Percentiles rank a stretch among this genome's conserved stretches.
phyloP scores from a whole-genome alignment of 2,113 vertebrate genomes.

The Melanostigma gelatinosum region DNA sequence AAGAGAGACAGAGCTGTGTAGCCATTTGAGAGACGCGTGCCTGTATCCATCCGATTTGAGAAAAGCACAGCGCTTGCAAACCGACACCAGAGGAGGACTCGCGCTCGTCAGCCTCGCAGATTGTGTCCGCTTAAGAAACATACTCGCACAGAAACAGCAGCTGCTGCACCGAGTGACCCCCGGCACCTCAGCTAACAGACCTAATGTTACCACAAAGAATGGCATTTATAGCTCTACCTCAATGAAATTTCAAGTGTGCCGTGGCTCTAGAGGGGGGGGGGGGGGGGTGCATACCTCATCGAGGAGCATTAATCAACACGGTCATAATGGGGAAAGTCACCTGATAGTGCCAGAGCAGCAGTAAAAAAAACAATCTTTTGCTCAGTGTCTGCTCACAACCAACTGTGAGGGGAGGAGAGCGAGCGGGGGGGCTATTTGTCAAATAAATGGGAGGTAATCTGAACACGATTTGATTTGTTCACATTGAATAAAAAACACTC shows the following conservation, averaged over 20 bases:
- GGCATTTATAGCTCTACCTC: slow-evolving; percentile 76
- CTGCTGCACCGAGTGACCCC: slow-evolving; percentile 53
- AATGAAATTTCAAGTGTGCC: slow-evolving; percentile 76
- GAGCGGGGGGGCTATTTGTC: slow-evolving; percentile 45
- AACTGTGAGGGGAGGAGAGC: slow-evolving; percentile 24
- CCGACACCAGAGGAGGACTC: slow-evolving; percentile 35
- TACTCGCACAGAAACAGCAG: slow-evolving; percentile 61
- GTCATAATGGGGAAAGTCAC: slow-evolving; percentile 71
- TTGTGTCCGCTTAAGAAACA: slow-evolving; percentile 41
- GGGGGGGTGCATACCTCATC: slow-evolving; percentile 44
- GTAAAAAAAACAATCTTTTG: slow-evolving; percentile 38
- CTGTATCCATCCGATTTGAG: slow-evolving; percentile 62
- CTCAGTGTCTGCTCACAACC: slow-evolving; percentile 49
- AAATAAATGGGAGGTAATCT: slow-evolving; percentile 60
- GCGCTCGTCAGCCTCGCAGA: slow-evolving; percentile 46
- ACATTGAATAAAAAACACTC: slow-evolving; percentile 16
- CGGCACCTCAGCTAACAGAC: slow-evolving; percentile 66
- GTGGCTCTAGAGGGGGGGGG: slow-evolving; percentile 31
- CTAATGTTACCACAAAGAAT: slow-evolving; percentile 78
- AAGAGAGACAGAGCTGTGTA: slow-evolving; percentile 50
- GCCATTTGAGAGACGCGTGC: slow-evolving; percentile 46
- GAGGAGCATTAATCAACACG: slow-evolving; percentile 73
- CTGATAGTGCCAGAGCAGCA: slow-evolving; percentile 57
- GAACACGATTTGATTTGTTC: slow-evolving; percentile 55
- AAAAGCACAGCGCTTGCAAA: slow-evolving; percentile 58